Evolutionary conservation across 2,797 vertebrate genomes (phyloP).

Genomic region (Phataginus tetradactyla): DNA sequence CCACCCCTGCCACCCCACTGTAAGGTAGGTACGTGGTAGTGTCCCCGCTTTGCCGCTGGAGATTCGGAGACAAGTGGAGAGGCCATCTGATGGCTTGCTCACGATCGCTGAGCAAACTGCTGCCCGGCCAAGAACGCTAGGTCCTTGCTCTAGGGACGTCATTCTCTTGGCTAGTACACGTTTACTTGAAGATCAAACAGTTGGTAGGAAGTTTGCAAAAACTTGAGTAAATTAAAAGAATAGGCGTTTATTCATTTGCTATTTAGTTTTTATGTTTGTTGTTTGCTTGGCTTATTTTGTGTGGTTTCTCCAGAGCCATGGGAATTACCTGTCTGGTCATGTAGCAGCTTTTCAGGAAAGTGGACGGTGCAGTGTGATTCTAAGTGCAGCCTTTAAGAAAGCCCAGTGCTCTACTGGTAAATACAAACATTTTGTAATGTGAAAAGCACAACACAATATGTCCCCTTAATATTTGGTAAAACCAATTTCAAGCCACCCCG

Average conservation of each 20-base stretch:
- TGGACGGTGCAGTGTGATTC: slow-evolving; percentile 85
- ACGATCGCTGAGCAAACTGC: slow-evolving; percentile 38
- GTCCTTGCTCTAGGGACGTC: background rate
- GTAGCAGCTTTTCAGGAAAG: slow-evolving; percentile 90
- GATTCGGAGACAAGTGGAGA: slow-evolving; percentile 72
- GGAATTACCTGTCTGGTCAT: slow-evolving; percentile 87
- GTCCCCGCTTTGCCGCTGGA: slow-evolving; percentile 70
- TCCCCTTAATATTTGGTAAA: slow-evolving; percentile 77
- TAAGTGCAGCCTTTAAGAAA: slow-evolving; percentile 93
- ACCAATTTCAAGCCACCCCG: background rate
- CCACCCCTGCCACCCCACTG: slow-evolving; percentile 54
- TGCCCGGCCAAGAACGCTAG: slow-evolving; percentile 12
- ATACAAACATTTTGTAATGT: slow-evolving; percentile 83
- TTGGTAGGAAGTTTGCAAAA: slow-evolving; percentile 54
- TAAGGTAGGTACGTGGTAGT: slow-evolving; percentile 80
- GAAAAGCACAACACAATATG: slow-evolving; percentile 79
- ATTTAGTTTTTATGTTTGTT: background rate
- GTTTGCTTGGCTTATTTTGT: slow-evolving; percentile 14
- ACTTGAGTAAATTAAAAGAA: slow-evolving; percentile 13
- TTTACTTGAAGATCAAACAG: background rate
- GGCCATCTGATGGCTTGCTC: slow-evolving; percentile 29
- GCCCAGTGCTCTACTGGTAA: slow-evolving; percentile 93
- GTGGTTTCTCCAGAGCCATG: background rate
- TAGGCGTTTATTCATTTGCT: slow-evolving; percentile 27
- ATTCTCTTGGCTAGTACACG: background rate